Conservation (phyloP, 1,140 invertebrate genomes). For the Aphidius gifuensis region DNA sequence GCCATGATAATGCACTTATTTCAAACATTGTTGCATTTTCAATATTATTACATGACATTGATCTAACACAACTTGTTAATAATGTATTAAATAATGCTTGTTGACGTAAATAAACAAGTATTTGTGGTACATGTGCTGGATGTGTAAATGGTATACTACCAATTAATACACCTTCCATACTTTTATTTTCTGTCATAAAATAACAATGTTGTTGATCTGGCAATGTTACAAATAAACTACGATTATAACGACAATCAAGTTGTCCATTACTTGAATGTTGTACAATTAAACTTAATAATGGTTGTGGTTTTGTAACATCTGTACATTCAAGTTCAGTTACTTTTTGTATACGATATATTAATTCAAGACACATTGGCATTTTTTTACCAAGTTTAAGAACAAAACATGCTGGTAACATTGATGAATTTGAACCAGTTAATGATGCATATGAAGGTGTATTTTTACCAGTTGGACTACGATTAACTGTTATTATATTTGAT, state of each 20-base stretch:
- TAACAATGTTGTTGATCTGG: conserved; percentile 93
- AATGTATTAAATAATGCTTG: conserved; percentile 90
- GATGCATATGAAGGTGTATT: conserved; percentile 76
- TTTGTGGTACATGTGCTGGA: conserved; percentile 86
- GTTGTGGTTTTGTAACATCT: conserved; percentile 63
- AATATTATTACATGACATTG: conserved; percentile 63
- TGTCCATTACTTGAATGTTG: conserved; percentile 69
- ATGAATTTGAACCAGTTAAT: conserved; percentile 79
- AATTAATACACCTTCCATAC: conserved; percentile 77
- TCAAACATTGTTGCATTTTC: conserved; percentile 86
- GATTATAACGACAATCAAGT: conserved; percentile 67
- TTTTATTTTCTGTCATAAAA: conserved; percentile 80
- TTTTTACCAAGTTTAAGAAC: conserved; percentile 82
- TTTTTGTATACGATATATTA: conserved; percentile 71
- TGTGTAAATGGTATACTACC: conserved; percentile 87
- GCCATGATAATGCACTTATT: conserved; percentile 82
- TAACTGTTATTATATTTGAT: conserved; percentile 73
- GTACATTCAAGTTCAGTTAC: conserved; percentile 72
- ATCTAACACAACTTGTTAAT: conserved; percentile 81
- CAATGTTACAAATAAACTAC: conserved; percentile 76
- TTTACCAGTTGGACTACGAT: conserved; percentile 70
- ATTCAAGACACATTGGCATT: conserved; percentile 76
- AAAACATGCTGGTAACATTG: conserved; percentile 86
- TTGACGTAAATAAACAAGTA: conserved; percentile 80
- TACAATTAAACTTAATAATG: conserved; percentile 74